A percentile compares a stretch with the other conserved stretches of the same genome.
Conservation (phyloP, 2,888 invertebrate genomes). For the Callimorpha dominula region DNA sequence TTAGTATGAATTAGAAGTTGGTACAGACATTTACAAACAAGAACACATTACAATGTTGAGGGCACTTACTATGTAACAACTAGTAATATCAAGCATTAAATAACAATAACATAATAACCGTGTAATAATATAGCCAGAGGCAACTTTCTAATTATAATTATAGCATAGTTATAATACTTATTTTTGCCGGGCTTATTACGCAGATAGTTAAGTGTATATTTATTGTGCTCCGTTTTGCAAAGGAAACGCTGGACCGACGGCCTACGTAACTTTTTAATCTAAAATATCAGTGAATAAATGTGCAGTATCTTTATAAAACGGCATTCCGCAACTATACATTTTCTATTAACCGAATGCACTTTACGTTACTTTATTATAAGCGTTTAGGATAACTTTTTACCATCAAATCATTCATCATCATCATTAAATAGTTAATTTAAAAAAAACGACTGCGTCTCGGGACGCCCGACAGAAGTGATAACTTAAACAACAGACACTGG, state of each 20-base stretch:
- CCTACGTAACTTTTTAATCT: background rate
- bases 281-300: background rate
- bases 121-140: slow-evolving; percentile 16
- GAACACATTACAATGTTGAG: background rate
- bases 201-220: slow-evolving; percentile 2
- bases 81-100: background rate
- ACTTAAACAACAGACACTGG: too few species aligned
- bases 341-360: background rate
- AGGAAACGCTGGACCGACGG: background rate
- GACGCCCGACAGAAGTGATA: too few species aligned
- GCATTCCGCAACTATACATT: background rate
- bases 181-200: background rate
- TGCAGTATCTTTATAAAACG: background rate
- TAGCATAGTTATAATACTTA: slow-evolving; percentile 1
- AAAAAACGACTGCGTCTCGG: too few species aligned
- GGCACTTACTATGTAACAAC: background rate
- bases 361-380: too few species aligned
- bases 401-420: too few species aligned
- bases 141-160: slow-evolving; percentile 26
- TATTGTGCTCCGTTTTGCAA: slow-evolving; percentile 23
- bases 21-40: slow-evolving; percentile 1
- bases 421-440: too few species aligned
- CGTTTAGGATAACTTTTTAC: too few species aligned
- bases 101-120: slow-evolving; percentile 5
- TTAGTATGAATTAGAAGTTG: background rate